Evolutionary conservation across 2,797 vertebrate genomes (phyloP).

Genomic region (Pangasius mekongensis): DNA sequence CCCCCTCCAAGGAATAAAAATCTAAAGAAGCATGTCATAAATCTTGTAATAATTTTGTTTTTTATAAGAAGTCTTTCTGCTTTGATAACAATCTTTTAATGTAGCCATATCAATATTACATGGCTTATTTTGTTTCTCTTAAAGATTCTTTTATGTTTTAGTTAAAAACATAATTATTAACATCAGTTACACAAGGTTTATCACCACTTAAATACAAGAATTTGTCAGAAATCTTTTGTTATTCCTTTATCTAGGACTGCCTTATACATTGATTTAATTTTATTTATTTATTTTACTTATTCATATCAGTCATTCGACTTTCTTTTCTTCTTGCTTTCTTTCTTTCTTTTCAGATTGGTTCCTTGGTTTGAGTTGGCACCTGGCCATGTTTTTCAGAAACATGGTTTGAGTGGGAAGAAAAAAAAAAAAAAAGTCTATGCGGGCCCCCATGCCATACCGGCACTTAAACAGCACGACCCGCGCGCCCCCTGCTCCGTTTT

Average conservation of each 20-base stretch:
- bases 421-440: conserved; percentile 11
- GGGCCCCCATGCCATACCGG: conserved; percentile 57
- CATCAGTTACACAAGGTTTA: no score
- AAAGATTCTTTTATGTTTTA: background rate
- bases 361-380: background rate
- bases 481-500: conserved; percentile 35
- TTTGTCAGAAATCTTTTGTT: background rate
- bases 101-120: background rate
- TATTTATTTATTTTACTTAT: background rate
- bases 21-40: conserved; percentile 12
- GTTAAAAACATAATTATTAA: background rate
- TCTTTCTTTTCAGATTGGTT: background rate
- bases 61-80: background rate
- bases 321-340: background rate
- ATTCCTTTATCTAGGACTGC: background rate
- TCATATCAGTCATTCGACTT: background rate
- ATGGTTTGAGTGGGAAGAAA: background rate
- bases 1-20: background rate
- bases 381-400: background rate
- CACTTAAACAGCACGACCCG: conserved; percentile 46
- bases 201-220: background rate
- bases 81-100: background rate
- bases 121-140: background rate
- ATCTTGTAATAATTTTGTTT: background rate
- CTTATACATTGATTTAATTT: background rate